phyloP scores from a whole-genome alignment of 2,797 vertebrate species.

The Streptopelia turtur region DNA sequence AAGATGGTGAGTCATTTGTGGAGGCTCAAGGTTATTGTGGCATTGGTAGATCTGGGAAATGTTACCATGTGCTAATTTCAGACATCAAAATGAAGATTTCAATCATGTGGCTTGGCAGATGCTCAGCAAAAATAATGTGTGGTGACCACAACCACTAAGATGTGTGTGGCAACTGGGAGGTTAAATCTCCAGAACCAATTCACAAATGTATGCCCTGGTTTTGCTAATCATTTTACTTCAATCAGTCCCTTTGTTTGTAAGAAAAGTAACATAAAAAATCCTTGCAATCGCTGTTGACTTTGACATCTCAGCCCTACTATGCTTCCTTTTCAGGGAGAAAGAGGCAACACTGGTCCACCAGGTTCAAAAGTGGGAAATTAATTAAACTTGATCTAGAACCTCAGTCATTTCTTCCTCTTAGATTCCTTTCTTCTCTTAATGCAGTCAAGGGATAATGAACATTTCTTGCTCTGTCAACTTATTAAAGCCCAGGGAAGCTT shows the following conservation, averaged over 20 bases:
- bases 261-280: background rate
- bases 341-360: slow-evolving; percentile 74
- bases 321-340: slow-evolving; percentile 74
- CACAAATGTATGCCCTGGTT: background rate
- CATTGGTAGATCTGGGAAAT: background rate
- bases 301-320: background rate
- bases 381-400: background rate
- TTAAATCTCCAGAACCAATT: background rate
- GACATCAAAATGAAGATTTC: background rate
- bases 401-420: background rate
- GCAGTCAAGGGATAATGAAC: background rate
- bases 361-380: slow-evolving; percentile 75
- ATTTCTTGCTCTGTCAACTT: background rate
- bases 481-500: background rate
- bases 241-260: background rate
- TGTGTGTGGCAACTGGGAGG: background rate
- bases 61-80: background rate
- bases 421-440: background rate
- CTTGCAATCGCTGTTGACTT: background rate
- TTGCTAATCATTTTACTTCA: background rate
- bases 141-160: background rate
- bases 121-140: background rate
- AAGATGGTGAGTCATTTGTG: background rate
- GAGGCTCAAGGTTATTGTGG: background rate
- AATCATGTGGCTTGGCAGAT: background rate